Base-by-base conservation (phyloP, 2,113 vertebrate species). In the Atherinomorus stipes region DNA sequence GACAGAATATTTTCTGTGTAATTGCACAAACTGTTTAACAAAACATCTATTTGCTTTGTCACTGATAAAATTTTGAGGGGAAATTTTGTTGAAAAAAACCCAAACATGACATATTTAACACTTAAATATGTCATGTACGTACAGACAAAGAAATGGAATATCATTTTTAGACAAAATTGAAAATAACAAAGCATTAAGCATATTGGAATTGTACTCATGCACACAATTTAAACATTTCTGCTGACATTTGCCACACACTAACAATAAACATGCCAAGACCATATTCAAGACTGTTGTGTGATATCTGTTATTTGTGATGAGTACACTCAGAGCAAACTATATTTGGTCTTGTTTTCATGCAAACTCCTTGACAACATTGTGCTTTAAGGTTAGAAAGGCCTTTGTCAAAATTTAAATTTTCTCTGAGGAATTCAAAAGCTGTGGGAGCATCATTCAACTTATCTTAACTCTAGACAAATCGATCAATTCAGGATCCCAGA, bases 1-100 rank as follows among this genome's bases (percentile, higher is more conserved):
- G 44, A 44, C 19, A 34, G 16, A 19, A 56, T 37, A 28, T 71
- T 66, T 74, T 66, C 64, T 21, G 11, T 51, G 23, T 45, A 31
- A 67, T 8, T 31, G 11, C 10, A 13, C 11, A 44, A 18, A 50
- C 19, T 12, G 4, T 16, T 31, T 57, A 21, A 37, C 53, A 1
- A 25, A 28, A 40, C 13, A 49, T 56, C 21, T 15, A 18, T 7
- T 26, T 54, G 16, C 21, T 31, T 57, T 63, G 31, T 58, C 51
- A 5, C 5, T 9, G 11, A 62, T 56, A 49, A 12, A 19, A 25
- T 23, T 72, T 54, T 42, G 11, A 59, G 64, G 44, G 3, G 19
- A 12, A 25, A 25, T 11, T 25, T 52, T 19, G n/a, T 7, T 18
- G 9, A 60, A 22, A 53, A 23, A 11, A 66, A 13, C 28, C 23